phyloP scores from a whole-genome alignment of 1,140 invertebrate species.

The Metopolophium dirhodum region DNA sequence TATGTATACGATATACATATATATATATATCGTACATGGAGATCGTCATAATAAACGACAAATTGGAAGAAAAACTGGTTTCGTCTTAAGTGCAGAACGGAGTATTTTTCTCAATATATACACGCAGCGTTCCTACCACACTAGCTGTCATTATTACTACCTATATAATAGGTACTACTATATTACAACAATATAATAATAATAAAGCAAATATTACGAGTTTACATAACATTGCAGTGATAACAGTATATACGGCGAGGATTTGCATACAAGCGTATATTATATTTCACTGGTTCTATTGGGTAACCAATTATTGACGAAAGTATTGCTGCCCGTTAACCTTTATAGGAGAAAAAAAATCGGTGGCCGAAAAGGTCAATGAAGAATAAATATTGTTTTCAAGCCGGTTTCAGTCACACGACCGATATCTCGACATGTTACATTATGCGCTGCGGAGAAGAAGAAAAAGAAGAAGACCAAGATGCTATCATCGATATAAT shows the following conservation, averaged over 20 bases:
- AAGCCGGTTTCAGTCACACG: constrained; percentile 19
- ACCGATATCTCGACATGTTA: not conserved
- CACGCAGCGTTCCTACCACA: not conserved
- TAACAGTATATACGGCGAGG: not conserved
- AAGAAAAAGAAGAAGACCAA: not conserved
- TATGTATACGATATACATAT: not conserved
- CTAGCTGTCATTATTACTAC: not conserved
- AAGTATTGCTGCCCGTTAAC: constrained; percentile 32
- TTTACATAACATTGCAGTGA: constrained; percentile 1
- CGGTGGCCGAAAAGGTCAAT: not conserved
- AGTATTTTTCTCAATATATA: not conserved
- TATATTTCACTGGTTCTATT: not conserved
- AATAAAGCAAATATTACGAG: not conserved
- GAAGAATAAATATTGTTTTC: not conserved
- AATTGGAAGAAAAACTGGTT: constrained; percentile 51
- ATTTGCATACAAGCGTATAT: not conserved
- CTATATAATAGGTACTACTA: not conserved
- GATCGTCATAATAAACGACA: constrained; percentile 45
- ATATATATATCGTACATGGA: not conserved
- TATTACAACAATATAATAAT: not conserved
- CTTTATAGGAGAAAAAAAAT: not conserved
- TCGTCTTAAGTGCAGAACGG: not conserved
- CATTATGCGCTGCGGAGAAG: not conserved
- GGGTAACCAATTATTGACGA: constrained; percentile 39
- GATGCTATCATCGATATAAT: not conserved